Conservation (phyloP, 2,797 vertebrate species). For the Rhincodon typus region DNA sequence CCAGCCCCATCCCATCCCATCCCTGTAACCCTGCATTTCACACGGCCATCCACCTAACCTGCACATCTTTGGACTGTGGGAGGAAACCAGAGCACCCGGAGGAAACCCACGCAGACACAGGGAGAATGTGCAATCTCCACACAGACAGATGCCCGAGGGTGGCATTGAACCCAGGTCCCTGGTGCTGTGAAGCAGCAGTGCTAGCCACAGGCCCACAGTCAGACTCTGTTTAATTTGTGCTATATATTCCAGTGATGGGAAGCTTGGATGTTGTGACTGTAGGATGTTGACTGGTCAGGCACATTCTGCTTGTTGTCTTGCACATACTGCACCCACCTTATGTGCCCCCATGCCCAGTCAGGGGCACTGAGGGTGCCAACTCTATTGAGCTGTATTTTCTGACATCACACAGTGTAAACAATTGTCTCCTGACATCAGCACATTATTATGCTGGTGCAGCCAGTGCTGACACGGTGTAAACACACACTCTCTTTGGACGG, state of each 20-base stretch:
- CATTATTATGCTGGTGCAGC: neutral
- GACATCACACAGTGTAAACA: neutral
- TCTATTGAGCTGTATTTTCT: neutral
- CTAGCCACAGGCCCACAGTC: neutral
- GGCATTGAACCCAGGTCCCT: too few relatives aligned
- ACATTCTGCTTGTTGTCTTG: neutral
- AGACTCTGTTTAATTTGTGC: neutral
- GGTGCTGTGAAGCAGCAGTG: too few relatives aligned
- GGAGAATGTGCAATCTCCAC: too few relatives aligned
- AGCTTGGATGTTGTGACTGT: neutral
- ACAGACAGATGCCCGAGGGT: too few relatives aligned
- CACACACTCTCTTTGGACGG: neutral
- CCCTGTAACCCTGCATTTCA: too few relatives aligned
- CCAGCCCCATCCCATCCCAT: too few relatives aligned
- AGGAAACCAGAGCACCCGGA: too few relatives aligned
- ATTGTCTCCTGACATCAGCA: constrained; percentile 1
- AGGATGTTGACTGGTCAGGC: neutral
- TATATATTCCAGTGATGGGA: neutral
- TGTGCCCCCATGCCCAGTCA: neutral
- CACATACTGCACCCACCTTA: neutral
- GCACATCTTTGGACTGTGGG: too few relatives aligned
- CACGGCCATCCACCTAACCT: too few relatives aligned
- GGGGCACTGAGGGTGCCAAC: neutral
- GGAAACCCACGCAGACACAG: too few relatives aligned
- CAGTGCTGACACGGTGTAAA: neutral